phyloP scores from a whole-genome alignment of 2,797 vertebrate genomes.

The Dryobates pubescens region DNA sequence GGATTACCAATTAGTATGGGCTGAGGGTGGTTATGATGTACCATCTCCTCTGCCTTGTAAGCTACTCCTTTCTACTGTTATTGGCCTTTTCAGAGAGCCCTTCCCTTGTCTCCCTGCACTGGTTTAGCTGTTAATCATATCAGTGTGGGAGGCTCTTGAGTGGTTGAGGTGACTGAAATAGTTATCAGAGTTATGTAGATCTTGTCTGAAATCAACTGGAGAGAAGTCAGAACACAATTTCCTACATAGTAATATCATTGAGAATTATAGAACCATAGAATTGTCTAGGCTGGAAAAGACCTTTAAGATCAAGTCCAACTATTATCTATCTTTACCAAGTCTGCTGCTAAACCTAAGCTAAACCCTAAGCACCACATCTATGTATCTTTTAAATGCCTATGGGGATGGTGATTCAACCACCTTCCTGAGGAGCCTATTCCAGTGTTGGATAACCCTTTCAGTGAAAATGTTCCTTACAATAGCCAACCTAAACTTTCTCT shows the following conservation, averaged over 20 bases:
- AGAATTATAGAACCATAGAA: not conserved
- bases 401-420: no score
- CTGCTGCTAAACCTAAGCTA: no score
- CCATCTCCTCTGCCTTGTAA: not conserved
- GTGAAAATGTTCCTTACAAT: no score
- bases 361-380: no score
- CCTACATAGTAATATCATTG: not conserved
- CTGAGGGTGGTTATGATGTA: not conserved
- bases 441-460: no score
- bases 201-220: not conserved
- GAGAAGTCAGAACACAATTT: not conserved
- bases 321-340: no score
- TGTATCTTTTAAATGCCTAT: no score
- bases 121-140: not conserved
- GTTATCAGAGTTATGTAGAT: not conserved
- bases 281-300: no score
- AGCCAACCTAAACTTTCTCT: no score
- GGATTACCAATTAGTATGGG: not conserved
- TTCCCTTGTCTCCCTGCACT: not conserved
- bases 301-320: no score
- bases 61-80: not conserved
- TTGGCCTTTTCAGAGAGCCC: not conserved
- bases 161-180: not conserved
- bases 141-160: not conserved
- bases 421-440: no score